Percentiles rank a stretch among this genome's conserved stretches.
Evolutionary conservation across 1,140 invertebrate genomes (phyloP).

Genomic region (Drosophila ficusphila): DNA sequence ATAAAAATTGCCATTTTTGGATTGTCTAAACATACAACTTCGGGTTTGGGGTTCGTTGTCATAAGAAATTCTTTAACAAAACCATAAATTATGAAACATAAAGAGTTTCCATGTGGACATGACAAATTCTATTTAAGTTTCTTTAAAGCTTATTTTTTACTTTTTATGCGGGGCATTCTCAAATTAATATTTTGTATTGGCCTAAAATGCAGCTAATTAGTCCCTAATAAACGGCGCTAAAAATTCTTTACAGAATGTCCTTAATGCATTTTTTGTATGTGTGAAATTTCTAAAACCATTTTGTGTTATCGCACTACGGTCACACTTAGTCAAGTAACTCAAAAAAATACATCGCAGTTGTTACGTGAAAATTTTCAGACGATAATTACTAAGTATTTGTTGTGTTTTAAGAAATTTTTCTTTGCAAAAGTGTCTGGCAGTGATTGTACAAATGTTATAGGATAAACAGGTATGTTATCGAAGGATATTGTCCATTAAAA

Average conservation of each 20-base stretch:
- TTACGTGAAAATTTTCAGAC: constrained; percentile 76
- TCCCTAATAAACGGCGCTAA: no score
- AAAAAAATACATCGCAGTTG: constrained; percentile 67
- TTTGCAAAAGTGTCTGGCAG: constrained; percentile 59
- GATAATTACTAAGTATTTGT: constrained; percentile 51
- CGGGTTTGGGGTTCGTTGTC: background rate
- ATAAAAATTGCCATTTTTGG: background rate
- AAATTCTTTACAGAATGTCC: no score
- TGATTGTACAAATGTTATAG: constrained; percentile 73
- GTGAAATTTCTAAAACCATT: no score
- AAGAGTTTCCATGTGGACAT: no score
- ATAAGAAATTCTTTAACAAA: background rate
- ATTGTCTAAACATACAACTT: background rate
- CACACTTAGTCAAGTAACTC: constrained; percentile 25
- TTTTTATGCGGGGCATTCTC: no score
- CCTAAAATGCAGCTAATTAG: no score
- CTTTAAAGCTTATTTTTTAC: no score
- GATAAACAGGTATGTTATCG: constrained; percentile 64
- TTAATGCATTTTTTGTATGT: no score
- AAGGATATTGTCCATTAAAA: background rate
- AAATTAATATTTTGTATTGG: no score
- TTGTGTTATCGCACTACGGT: background rate
- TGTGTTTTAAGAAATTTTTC: constrained; percentile 52
- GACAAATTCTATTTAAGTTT: no score
- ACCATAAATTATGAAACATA: background rate